Evolutionary conservation across 1,140 invertebrate species (phyloP), one percentile per base, ranked within the genome.

Genomic region (Cyphomyrmex costatus): DNA sequence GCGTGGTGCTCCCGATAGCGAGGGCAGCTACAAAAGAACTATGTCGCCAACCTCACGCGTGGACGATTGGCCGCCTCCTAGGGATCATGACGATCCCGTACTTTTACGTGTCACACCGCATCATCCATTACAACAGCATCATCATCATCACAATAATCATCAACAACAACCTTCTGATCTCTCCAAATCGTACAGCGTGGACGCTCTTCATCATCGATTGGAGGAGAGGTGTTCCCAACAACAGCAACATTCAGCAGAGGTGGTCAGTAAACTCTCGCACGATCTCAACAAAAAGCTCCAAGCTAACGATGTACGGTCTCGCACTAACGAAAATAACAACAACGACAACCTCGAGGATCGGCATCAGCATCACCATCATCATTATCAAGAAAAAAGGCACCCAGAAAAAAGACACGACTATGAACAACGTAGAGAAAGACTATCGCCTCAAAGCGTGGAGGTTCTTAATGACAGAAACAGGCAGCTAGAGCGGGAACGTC

Each of bases 1-100:
- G 90, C 95, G 96, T 42, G 97, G 97, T 21, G 96, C 96, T 87
- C 96, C 96, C 4, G 96, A 97, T 90, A 97, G 96, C 92, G 96
- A 97, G 91, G 97, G 97, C 71, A 97, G 97, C 91, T 98, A 98
- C 94, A 97, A 97, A 91, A 94, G 97, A 46, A 97, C 97, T 1
- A 96, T 97, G 94, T 97, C 97, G 46, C 97, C 97, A 1, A 97
- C 97, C 33, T 96, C 96, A 4, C 94, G 96, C n/a, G 68, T 94
- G 51, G 94, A 95, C 56, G 93, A 95, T n/a, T 95, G 93, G 94
- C 92, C 92, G 8, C 86, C 93, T 42, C 79, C 92, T 3, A 89
- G 88, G 10, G 90, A 93, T 58, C 88, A 88, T 61, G 94, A 95
- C 51, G 93, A 93, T 77, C 94, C 94, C 1, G 92, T 95, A 24